These are phyloP conservation scores for Centropus bengalensis DNA, from an alignment of 2,113 vertebrate genomes.

Conservation along the genomic window DNA sequence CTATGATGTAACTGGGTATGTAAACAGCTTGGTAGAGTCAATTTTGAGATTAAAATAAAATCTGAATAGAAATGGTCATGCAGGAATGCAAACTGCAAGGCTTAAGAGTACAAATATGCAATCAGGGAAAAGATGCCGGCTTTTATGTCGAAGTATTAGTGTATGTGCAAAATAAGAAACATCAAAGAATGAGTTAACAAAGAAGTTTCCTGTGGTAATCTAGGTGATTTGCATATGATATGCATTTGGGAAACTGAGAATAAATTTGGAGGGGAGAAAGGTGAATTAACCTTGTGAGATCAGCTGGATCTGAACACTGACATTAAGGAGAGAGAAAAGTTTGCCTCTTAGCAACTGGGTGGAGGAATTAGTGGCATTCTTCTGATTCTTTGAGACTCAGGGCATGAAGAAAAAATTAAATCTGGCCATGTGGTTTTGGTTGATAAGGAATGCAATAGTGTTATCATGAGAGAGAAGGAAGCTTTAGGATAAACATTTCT, in stretches of 20 bases:
- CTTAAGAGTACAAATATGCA: neutral
- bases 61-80: neutral
- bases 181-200: neutral
- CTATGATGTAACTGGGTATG: neutral
- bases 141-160: neutral
- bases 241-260: neutral
- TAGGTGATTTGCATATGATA: neutral
- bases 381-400: neutral
- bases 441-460: neutral
- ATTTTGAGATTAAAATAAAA: neutral
- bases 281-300: neutral
- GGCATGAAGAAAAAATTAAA: neutral
- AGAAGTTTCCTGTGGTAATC: neutral
- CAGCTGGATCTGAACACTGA: neutral
- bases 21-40: neutral
- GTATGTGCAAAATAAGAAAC: neutral
- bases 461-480: neutral
- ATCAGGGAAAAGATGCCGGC: fast-evolving
- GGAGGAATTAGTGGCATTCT: neutral
- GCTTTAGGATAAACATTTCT: neutral
- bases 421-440: neutral
- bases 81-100: neutral
- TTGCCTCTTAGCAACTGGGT: neutral
- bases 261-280: neutral
- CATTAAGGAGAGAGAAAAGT: neutral